Percentiles rank a stretch among this genome's conserved stretches.
Conservation (phyloP, 1,140 invertebrate genomes). For the Aporrectodea caliginosa region DNA sequence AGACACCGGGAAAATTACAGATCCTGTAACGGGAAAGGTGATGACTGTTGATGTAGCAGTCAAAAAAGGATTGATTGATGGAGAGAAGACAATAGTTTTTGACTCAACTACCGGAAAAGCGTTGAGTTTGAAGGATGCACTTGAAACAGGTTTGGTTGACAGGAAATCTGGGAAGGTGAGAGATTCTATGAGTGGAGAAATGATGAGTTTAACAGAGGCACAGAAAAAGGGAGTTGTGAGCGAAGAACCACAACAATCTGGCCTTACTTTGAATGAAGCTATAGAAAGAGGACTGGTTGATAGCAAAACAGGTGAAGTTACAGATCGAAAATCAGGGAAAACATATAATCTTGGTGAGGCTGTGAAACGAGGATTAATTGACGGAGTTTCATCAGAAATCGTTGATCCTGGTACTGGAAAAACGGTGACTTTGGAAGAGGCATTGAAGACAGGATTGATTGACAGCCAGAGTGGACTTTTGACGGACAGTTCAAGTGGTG, state of each 20-base stretch:
- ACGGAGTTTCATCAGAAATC: no score
- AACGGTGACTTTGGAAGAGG: no score
- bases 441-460: no score
- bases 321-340: constrained; percentile 36
- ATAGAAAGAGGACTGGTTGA: constrained; percentile 69
- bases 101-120: neutral
- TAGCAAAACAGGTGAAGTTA: constrained; percentile 27
- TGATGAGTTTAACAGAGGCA: no score
- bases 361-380: constrained; percentile 65
- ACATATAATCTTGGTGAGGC: constrained; percentile 61
- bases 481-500: no score
- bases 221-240: no score
- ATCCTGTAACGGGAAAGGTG: no score
- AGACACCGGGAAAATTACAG: no score
- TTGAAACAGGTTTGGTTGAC: constrained; percentile 27
- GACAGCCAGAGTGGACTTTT: no score
- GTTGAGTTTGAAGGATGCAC: constrained; percentile 23
- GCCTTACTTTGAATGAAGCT: constrained; percentile 77
- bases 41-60: constrained; percentile 72
- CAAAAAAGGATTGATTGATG: constrained; percentile 17
- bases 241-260: no score
- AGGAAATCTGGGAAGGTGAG: constrained; percentile 62
- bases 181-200: constrained; percentile 69
- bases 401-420: no score
- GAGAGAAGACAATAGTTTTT: neutral